Conservation (phyloP, 2,888 invertebrate species). For the Mythimna vitellina region DNA sequence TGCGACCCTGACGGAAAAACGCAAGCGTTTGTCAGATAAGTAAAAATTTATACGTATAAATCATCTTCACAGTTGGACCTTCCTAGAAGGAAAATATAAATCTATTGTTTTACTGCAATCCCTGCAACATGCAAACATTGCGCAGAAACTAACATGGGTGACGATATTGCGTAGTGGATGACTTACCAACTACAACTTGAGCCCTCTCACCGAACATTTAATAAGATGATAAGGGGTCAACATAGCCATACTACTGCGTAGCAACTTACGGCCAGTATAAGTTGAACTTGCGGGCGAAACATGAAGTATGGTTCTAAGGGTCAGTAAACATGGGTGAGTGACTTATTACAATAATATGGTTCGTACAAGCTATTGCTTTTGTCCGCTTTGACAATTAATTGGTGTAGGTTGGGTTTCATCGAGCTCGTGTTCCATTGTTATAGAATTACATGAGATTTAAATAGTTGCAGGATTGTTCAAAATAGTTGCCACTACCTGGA, state of each 20-base stretch:
- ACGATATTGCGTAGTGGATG: slow-evolving; percentile 41
- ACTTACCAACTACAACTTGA: slow-evolving; percentile 33
- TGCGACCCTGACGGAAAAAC: no score
- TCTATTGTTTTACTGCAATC: slow-evolving; percentile 36
- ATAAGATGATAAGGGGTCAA: slow-evolving; percentile 28
- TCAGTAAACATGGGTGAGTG: slow-evolving; percentile 9
- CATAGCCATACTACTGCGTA: slow-evolving; percentile 17
- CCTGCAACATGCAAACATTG: slow-evolving; percentile 33
- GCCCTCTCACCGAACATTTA: slow-evolving; percentile 12
- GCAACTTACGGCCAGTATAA: slow-evolving; percentile 3
- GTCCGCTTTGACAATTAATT: slow-evolving; percentile 53
- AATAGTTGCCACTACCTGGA: no score
- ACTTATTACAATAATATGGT: slow-evolving; percentile 44
- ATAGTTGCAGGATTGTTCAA: slow-evolving; percentile 11
- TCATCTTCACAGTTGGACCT: neutral
- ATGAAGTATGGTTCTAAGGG: neutral
- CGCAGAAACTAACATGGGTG: slow-evolving; percentile 57
- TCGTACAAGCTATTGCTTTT: slow-evolving; percentile 55
- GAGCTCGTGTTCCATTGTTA: slow-evolving; percentile 46
- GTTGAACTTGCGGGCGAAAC: neutral
- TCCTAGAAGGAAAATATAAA: neutral
- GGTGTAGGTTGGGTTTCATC: slow-evolving; percentile 57
- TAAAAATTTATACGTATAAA: no score
- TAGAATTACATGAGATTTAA: slow-evolving; percentile 20
- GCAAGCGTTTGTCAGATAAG: no score